A percentile compares a stretch with the other conserved stretches of the same genome.
phyloP scores from a whole-genome alignment of 2,888 invertebrate genomes.

The Synanthedon vespiformis region DNA sequence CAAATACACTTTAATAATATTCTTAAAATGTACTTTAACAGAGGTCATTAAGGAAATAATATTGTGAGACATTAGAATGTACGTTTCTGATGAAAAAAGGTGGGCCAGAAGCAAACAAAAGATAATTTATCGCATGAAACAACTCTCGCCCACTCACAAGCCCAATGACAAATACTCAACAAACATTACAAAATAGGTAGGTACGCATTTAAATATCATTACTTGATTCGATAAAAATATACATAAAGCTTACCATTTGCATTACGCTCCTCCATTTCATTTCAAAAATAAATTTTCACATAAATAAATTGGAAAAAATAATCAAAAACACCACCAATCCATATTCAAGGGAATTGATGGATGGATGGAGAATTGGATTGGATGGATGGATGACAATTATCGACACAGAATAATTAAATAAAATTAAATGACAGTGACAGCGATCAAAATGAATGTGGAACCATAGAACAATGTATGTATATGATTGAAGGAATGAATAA shows the following conservation, averaged over 20 bases:
- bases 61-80: too few relatives aligned
- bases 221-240: conserved; percentile 16
- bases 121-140: conserved; percentile 35
- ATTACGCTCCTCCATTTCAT: conserved; percentile 57
- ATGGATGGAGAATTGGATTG: conserved; percentile 1
- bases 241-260: conserved; percentile 34
- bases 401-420: background rate
- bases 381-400: conserved; percentile 2
- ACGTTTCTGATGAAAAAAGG: conserved; percentile 5
- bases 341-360: background rate
- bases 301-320: conserved; percentile 12
- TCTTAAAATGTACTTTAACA: too few relatives aligned
- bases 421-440: too few relatives aligned
- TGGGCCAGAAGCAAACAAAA: conserved; percentile 44
- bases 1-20: too few relatives aligned
- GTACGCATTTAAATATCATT: background rate
- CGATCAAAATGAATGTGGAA: too few relatives aligned
- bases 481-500: too few relatives aligned
- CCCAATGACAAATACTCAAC: conserved; percentile 28
- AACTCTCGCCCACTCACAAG: conserved; percentile 58
- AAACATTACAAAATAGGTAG: background rate
- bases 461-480: too few relatives aligned
- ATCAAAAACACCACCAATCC: conserved; percentile 2
- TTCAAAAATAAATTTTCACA: conserved; percentile 25
- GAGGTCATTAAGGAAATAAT: too few relatives aligned